These are phyloP conservation scores for Gymnosoma rotundatum DNA, from an alignment of 2,888 invertebrate genomes.

Conservation along the genomic window DNA sequence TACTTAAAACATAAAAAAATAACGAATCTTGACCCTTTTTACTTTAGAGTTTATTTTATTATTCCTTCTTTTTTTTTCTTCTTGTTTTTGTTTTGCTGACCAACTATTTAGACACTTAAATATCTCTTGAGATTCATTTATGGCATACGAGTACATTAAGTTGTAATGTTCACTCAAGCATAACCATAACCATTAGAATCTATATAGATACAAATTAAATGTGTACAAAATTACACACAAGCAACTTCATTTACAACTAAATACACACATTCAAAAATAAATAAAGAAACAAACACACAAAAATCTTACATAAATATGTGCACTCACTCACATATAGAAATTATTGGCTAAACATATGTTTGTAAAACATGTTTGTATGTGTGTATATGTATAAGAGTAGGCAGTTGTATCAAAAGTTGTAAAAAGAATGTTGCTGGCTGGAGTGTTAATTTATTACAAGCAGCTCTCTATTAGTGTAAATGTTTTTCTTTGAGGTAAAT, in stretches of 20 bases:
- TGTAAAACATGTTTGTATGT: not conserved
- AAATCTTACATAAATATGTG: not conserved
- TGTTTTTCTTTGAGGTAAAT: slow-evolving; percentile 28
- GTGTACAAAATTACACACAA: slow-evolving; percentile 34
- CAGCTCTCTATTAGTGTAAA: slow-evolving; percentile 49
- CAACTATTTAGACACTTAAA: slow-evolving; percentile 41
- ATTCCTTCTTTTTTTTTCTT: not conserved
- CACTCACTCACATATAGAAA: not conserved
- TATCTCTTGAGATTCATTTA: slow-evolving; percentile 64
- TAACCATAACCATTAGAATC: slow-evolving; percentile 67
- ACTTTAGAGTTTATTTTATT: not conserved
- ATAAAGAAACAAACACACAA: not conserved
- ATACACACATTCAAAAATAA: not conserved
- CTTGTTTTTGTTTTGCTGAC: slow-evolving; percentile 1
- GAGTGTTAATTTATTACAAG: slow-evolving; percentile 63
- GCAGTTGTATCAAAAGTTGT: slow-evolving; percentile 50
- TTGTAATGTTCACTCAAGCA: slow-evolving; percentile 66
- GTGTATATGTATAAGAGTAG: slow-evolving; percentile 30
- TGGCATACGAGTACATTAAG: slow-evolving; percentile 52
- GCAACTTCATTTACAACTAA: not conserved
- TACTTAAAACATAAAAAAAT: slow-evolving; percentile 8
- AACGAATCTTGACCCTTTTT: slow-evolving; percentile 20
- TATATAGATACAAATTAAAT: slow-evolving; percentile 58
- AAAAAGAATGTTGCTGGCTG: slow-evolving; percentile 56
- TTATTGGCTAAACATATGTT: slow-evolving; percentile 1